These are phyloP conservation scores for Grammomys dolichurus DNA, from an alignment of 2,113 vertebrate species.

Conservation along the genomic window DNA sequence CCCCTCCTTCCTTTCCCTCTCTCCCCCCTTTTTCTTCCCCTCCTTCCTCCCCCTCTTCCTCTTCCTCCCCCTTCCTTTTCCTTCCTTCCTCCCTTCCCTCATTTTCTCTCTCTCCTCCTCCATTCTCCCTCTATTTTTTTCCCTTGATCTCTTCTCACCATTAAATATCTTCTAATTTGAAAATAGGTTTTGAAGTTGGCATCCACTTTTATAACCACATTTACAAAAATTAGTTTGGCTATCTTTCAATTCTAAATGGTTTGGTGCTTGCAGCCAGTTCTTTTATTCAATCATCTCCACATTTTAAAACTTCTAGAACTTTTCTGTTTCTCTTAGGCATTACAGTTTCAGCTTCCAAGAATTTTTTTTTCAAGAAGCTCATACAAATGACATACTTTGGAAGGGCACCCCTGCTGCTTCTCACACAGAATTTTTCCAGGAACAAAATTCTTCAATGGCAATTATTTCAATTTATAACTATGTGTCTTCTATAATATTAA, in stretches of 20 bases:
- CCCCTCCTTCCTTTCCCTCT: too few relatives aligned
- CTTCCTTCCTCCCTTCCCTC: too few relatives aligned
- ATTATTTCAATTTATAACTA: constrained; percentile 51
- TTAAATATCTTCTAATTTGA: constrained; percentile 35
- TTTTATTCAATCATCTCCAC: constrained; percentile 34
- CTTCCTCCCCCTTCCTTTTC: accelerated
- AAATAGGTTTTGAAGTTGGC: constrained; percentile 50
- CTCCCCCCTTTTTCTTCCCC: neutral
- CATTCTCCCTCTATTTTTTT: neutral
- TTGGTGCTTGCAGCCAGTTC: neutral
- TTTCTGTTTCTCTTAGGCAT: neutral
- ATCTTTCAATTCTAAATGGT: constrained; percentile 34
- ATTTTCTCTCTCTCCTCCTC: neutral
- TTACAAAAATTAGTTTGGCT: constrained; percentile 46
- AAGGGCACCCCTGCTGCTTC: neutral
- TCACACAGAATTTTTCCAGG: neutral
- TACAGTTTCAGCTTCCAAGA: neutral
- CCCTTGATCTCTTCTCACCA: neutral
- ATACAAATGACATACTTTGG: neutral
- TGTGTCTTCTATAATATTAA: neutral
- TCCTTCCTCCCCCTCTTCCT: accelerated
- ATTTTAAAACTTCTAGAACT: constrained; percentile 35
- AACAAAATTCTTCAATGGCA: constrained; percentile 20
- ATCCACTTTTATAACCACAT: constrained; percentile 35
- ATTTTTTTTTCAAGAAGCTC: neutral